A percentile compares a stretch with the other conserved stretches of the same genome.
Conservation (phyloP, 2,888 invertebrate genomes). For the Calliphora vomitoria region DNA sequence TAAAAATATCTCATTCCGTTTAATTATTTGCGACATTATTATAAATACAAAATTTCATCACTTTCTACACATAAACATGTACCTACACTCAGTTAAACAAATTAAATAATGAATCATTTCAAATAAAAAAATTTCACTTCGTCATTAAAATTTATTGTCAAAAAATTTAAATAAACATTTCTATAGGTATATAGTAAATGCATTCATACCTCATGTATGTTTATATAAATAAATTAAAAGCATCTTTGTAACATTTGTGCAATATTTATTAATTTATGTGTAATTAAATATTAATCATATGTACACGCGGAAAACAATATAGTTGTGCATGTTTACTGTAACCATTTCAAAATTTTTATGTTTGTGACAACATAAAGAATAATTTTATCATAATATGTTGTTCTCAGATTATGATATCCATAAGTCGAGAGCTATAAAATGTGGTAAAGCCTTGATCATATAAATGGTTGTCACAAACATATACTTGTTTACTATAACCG, state of each 20-base stretch:
- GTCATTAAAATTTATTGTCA: slow-evolving; percentile 18
- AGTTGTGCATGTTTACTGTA: no score
- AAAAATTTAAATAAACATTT: neutral
- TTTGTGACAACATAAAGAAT: no score
- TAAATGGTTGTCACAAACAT: no score
- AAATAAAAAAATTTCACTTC: neutral
- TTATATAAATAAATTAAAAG: neutral
- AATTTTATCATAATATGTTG: no score
- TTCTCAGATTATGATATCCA: no score
- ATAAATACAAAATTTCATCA: slow-evolving; percentile 17
- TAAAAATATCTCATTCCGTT: neutral
- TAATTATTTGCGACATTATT: neutral
- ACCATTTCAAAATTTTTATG: no score
- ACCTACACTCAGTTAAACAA: neutral
- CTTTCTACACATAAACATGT: neutral
- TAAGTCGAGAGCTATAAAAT: no score
- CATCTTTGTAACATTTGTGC: neutral
- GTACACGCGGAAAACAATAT: neutral
- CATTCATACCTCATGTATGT: neutral
- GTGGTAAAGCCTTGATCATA: no score
- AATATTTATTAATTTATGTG: neutral
- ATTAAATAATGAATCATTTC: slow-evolving; percentile 31
- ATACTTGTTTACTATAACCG: no score
- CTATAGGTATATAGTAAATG: neutral
- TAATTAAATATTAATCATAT: slow-evolving; percentile 22